A percentile compares a stretch with the other conserved stretches of the same genome.
These are phyloP conservation scores for Rhagium mordax DNA, from an alignment of 2,888 invertebrate species.

Conservation along the genomic window DNA sequence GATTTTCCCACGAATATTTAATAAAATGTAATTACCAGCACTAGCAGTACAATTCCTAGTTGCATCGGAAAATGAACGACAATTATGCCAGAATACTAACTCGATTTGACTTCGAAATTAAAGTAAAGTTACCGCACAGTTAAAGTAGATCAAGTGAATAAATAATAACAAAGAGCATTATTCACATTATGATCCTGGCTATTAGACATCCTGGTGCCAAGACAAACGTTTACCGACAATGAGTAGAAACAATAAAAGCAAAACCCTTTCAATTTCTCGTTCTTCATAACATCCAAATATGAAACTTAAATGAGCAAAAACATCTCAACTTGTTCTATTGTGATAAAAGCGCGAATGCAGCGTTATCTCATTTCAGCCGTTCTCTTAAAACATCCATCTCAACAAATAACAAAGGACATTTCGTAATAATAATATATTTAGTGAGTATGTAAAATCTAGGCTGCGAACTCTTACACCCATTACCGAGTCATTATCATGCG, in stretches of 20 bases:
- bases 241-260: conserved; percentile 33
- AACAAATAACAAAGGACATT: conserved; percentile 57
- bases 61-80: conserved; percentile 5
- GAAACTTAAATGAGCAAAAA: conserved; percentile 58
- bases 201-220: conserved; percentile 28
- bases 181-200: neutral
- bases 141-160: conserved; percentile 25
- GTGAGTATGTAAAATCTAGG: conserved; percentile 56
- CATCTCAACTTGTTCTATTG: conserved; percentile 48
- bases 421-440: conserved; percentile 61
- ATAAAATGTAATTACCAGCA: neutral
- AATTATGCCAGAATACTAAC: conserved; percentile 28
- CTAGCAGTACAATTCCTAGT: neutral
- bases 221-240: conserved; percentile 15
- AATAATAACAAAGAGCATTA: conserved; percentile 19
- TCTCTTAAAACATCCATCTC: conserved; percentile 2
- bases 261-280: conserved; percentile 50
- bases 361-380: conserved; percentile 1
- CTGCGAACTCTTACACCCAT: conserved; percentile 36
- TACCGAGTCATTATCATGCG: conserved; percentile 25
- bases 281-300: conserved; percentile 53
- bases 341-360: conserved; percentile 34
- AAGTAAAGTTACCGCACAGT: neutral
- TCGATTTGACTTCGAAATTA: neutral
- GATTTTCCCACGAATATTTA: neutral